A percentile compares a stretch with the other conserved stretches of the same genome.
These are phyloP conservation scores for Emmelina monodactyla DNA, from an alignment of 2,888 invertebrate genomes.

Conservation along the genomic window DNA sequence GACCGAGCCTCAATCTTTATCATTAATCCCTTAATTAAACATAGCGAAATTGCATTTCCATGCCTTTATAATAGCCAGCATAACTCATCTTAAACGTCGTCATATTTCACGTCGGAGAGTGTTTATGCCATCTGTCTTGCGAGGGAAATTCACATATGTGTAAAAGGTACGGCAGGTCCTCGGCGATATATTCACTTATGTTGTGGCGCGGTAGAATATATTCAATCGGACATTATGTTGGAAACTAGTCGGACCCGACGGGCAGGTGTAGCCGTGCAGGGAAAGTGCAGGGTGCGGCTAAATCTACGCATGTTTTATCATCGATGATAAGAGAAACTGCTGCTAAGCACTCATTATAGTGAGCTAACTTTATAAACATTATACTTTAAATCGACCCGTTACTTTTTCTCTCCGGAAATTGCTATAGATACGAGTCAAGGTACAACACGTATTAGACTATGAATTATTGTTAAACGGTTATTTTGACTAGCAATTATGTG, in stretches of 20 bases:
- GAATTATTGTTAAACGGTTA: constrained; percentile 7
- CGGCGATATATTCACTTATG: neutral
- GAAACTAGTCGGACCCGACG: constrained; percentile 2
- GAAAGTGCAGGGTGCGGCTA: constrained; percentile 58
- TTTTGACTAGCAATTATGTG: neutral
- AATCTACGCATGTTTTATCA: constrained; percentile 57
- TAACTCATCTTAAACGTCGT: neutral
- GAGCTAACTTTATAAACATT: constrained; percentile 21
- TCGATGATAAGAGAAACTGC: constrained; percentile 57
- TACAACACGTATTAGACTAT: constrained; percentile 13
- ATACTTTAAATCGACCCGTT: constrained; percentile 13
- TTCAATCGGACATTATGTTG: neutral
- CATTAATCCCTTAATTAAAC: constrained; percentile 52
- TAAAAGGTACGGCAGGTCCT: neutral
- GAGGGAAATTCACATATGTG: neutral
- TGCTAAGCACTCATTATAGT: constrained; percentile 37
- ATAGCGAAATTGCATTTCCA: constrained; percentile 12
- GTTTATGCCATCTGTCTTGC: neutral
- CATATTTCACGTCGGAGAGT: neutral
- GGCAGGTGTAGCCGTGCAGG: constrained; percentile 25
- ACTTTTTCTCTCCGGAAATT: constrained; percentile 19
- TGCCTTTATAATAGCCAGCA: neutral
- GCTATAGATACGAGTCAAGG: constrained; percentile 16
- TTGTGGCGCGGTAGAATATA: neutral
- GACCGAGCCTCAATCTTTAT: no score